These are phyloP conservation scores for Burhinus oedicnemus DNA, from an alignment of 2,113 vertebrate genomes.

Conservation along the genomic window DNA sequence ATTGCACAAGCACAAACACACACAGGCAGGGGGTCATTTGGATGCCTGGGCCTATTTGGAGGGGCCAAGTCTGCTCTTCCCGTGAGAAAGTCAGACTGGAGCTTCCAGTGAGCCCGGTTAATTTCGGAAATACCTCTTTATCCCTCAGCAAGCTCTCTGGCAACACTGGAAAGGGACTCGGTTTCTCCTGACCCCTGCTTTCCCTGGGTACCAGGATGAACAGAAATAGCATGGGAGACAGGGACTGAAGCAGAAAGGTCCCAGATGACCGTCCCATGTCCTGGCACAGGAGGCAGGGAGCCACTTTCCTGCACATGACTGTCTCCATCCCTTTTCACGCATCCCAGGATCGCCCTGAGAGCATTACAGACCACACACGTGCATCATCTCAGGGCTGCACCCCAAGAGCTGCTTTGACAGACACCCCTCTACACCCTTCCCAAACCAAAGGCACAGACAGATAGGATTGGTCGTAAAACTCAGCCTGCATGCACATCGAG, in stretches of 20 bases:
- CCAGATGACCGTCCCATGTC: background rate
- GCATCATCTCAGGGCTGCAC: no score
- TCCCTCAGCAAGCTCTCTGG: background rate
- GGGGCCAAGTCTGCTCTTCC: conserved; percentile 29
- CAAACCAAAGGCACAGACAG: background rate
- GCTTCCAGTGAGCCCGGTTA: background rate
- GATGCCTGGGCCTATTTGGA: background rate
- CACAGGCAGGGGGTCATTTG: background rate
- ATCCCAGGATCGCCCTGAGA: background rate
- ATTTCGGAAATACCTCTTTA: background rate
- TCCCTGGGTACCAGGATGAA: background rate
- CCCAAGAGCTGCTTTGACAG: background rate
- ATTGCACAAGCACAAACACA: background rate
- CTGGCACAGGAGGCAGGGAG: background rate
- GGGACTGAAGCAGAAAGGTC: background rate
- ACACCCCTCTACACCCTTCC: background rate
- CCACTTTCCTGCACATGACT: background rate
- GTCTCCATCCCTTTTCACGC: background rate
- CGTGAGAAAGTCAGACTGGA: conserved; percentile 49
- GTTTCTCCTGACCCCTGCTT: background rate
- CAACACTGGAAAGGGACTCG: background rate
- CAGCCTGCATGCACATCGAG: background rate
- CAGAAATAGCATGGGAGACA: background rate
- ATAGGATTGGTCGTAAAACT: background rate
- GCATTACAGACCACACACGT: accelerated